Conservation (phyloP, 1,140 invertebrate genomes). For the Micrasema longulum region DNA sequence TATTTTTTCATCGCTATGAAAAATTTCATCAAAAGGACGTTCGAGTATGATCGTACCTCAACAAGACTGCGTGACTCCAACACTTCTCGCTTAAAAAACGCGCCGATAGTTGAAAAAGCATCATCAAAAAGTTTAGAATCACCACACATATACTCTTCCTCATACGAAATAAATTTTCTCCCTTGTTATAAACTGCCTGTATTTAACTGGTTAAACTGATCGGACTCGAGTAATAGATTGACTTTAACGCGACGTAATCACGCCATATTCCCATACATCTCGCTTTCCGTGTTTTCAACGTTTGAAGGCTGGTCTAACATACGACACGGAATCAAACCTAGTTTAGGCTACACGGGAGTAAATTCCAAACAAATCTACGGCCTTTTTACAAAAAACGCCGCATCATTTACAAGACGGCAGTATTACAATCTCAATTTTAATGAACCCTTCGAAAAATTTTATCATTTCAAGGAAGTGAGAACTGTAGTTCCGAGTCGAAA, state of each 20-base stretch:
- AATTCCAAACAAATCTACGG: background rate
- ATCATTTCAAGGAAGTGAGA: too few species aligned
- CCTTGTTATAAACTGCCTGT: too few species aligned
- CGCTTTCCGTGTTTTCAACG: conserved; percentile 43
- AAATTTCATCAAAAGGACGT: conserved; percentile 30
- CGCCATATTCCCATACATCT: conserved; percentile 50
- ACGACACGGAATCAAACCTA: conserved; percentile 18
- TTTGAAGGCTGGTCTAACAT: conserved; percentile 38
- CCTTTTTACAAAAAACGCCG: background rate
- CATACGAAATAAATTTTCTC: too few species aligned
- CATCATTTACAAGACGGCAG: background rate
- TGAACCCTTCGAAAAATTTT: background rate
- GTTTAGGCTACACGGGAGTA: background rate
- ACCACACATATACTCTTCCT: too few species aligned
- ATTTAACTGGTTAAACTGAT: too few species aligned
- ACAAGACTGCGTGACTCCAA: conserved; percentile 25
- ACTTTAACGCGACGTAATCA: conserved; percentile 45
- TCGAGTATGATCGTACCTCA: conserved; percentile 30
- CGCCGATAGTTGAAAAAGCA: too few species aligned
- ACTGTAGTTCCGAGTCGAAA: background rate
- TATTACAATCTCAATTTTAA: background rate
- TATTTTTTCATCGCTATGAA: conserved; percentile 17
- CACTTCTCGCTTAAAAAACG: background rate
- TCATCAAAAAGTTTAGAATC: too few species aligned
- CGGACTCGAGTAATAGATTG: conserved; percentile 15